phyloP scores from a whole-genome alignment of 2,797 vertebrate genomes.

The Cossypha dichroa region DNA sequence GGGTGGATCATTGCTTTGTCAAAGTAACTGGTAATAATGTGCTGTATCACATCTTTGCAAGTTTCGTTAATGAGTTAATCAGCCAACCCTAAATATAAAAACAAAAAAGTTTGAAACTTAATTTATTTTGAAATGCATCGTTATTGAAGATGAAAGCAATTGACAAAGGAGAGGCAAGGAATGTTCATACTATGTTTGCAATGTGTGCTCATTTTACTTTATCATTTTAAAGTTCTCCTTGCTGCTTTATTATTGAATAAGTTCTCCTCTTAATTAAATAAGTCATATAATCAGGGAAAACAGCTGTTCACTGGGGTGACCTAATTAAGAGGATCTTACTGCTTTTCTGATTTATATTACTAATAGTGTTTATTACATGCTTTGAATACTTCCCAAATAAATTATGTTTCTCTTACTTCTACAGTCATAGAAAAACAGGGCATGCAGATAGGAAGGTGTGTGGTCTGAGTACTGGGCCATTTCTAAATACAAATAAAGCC shows the following conservation, averaged over 20 bases:
- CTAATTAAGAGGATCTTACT: constrained; percentile 33
- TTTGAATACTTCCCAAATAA: neutral
- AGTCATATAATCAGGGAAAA: neutral
- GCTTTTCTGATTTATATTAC: neutral
- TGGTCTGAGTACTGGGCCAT: neutral
- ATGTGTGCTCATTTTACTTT: neutral
- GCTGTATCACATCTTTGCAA: neutral
- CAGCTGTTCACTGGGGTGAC: neutral
- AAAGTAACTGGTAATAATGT: neutral
- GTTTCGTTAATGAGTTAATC: neutral
- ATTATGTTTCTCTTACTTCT: neutral
- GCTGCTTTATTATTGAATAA: neutral
- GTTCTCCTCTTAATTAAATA: neutral
- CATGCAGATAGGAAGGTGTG: neutral
- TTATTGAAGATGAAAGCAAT: neutral
- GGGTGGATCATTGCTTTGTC: neutral
- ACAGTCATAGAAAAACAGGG: neutral
- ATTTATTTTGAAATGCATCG: neutral
- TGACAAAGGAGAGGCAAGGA: neutral
- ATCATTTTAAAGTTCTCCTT: neutral
- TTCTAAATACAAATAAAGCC: neutral
- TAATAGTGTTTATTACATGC: constrained; percentile 2
- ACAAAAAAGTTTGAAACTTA: neutral
- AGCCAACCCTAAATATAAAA: neutral
- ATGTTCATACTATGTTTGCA: neutral